Evolutionary conservation across 1,140 invertebrate species (phyloP).

Genomic region (Belonocnema kinseyi): DNA sequence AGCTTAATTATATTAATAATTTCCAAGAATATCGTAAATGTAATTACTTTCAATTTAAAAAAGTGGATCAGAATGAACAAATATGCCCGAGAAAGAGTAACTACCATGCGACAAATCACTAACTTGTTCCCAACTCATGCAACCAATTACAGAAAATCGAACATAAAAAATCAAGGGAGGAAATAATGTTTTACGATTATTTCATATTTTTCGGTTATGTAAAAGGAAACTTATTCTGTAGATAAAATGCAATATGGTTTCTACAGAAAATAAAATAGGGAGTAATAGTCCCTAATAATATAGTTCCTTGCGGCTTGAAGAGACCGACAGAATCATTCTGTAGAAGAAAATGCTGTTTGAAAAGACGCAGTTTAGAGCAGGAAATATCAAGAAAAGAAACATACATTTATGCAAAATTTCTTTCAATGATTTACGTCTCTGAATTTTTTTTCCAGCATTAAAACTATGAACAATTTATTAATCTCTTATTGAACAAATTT

Average conservation of each 20-base stretch:
- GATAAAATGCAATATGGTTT: neutral
- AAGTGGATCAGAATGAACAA: conserved; percentile 9
- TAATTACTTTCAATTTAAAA: neutral
- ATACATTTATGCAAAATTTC: too few relatives aligned
- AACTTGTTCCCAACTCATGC: neutral
- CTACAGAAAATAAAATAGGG: neutral
- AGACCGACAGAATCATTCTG: conserved; percentile 1
- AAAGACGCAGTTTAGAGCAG: neutral
- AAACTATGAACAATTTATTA: too few relatives aligned
- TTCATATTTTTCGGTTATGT: neutral
- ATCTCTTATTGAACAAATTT: too few relatives aligned
- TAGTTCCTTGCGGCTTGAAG: conserved; percentile 8
- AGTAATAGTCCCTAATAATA: conserved; percentile 16
- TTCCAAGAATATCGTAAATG: neutral
- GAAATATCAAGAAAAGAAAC: too few relatives aligned
- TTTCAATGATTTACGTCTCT: too few relatives aligned
- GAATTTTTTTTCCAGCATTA: too few relatives aligned
- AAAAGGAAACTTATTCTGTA: neutral
- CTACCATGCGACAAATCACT: conserved; percentile 5
- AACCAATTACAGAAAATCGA: conserved; percentile 2
- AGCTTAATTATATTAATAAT: conserved; percentile 5
- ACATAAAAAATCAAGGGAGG: neutral
- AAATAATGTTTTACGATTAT: neutral
- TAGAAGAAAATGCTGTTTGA: neutral
- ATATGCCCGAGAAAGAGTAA: neutral